phyloP scores from a whole-genome alignment of 92 coral and sea anemone genomes.

The Siderastrea siderea region DNA sequence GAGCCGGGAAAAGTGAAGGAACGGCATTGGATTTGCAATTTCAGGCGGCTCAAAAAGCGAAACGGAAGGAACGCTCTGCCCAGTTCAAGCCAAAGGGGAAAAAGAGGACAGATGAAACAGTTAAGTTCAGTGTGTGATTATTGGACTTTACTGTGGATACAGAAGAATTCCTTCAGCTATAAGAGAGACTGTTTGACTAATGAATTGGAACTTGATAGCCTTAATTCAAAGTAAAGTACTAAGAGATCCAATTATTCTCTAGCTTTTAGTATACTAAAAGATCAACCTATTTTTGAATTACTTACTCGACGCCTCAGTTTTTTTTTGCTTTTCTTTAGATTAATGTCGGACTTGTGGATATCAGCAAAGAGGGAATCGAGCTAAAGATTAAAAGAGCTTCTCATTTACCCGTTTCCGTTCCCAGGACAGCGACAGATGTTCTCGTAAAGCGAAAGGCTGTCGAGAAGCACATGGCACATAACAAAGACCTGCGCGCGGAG shows the following conservation, averaged over 20 bases:
- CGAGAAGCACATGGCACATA: slow-evolving; percentile 42
- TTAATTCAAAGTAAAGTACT: too few species aligned
- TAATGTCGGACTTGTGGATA: background rate
- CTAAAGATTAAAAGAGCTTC: background rate
- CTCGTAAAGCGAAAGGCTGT: slow-evolving; percentile 21
- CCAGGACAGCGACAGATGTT: slow-evolving; percentile 1
- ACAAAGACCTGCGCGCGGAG: slow-evolving; percentile 31
- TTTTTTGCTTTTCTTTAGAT: background rate
- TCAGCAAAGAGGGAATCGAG: background rate
- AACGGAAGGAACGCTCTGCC: slow-evolving; percentile 27
- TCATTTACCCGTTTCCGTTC: background rate
- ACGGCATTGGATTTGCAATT: background rate
- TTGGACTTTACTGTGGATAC: background rate
- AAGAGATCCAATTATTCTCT: too few species aligned
- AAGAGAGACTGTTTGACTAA: background rate
- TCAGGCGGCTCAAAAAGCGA: slow-evolving; percentile 24
- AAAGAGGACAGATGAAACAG: slow-evolving; percentile 28
- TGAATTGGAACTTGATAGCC: too few species aligned
- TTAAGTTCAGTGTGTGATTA: slow-evolving; percentile 25
- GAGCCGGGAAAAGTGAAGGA: too few species aligned
- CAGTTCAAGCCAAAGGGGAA: slow-evolving; percentile 24
- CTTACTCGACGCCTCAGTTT: background rate
- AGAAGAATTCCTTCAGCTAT: slow-evolving; percentile 1
- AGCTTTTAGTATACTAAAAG: too few species aligned
- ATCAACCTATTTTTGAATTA: too few species aligned